Evolutionary conservation across 1,140 invertebrate species (phyloP), one percentile per base, ranked within the genome.

Genomic region (Drosophila parabipectinata): DNA sequence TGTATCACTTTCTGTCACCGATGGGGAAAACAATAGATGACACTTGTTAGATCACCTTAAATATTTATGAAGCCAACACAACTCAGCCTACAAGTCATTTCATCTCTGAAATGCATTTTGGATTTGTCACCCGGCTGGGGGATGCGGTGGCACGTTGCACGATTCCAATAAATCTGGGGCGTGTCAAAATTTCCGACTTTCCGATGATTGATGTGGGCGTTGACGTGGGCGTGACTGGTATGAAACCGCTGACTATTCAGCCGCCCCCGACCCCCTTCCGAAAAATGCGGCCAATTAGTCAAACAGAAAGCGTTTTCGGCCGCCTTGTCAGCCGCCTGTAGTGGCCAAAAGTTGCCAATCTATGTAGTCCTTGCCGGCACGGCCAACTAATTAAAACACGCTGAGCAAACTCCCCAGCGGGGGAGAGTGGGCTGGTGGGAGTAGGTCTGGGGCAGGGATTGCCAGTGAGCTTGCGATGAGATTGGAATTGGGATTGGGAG

Each of bases 361-460:
- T 48, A 45, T 45, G 41, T 45, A 66, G 41, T 69, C 66, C 44
- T 69, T 67, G 52, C 18, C 30, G 61, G 26, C 39, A 15, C 18
- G 41, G 41, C 47, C 14, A 87, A 87, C 82, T 87, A 87, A 87
- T 88, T 87, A 88, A 87, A 87, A 88, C 64, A 56, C 66, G 78
- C 74, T 88, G 78, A 87, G 78, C 83, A 74, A 85, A 87, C 82
- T 78, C 56, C 51, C 34, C 44, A 63, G 37, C 59, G 2, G 45
- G 34, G 39, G n/a, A 7, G 28, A 44, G 41, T 28, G 41, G 37
- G 30, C 26, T 37, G 24, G 39, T 59, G 39, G 41, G 15, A 14
- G 37, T 14, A 26, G 14, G 37, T n/a, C 6, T 3, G 0, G 14
- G 41, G n/a, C 14, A 8, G 6, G 14, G 41, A 41, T 14, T 14